phyloP scores from a whole-genome alignment of 1,140 invertebrate genomes.

The Drosophila tristis region DNA sequence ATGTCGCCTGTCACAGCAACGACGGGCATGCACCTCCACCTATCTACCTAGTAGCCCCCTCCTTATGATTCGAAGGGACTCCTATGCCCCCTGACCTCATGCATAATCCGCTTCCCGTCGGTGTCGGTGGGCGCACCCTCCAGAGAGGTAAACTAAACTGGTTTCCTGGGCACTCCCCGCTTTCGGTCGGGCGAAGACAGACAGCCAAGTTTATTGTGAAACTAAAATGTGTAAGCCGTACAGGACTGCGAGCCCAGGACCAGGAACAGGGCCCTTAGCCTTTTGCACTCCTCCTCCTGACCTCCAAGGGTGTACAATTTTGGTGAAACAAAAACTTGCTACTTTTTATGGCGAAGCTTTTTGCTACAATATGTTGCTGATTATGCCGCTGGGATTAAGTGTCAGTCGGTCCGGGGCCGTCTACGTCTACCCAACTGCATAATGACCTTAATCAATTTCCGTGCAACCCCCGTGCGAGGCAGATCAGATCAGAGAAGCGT shows the following conservation, averaged over 20 bases:
- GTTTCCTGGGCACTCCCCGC: conserved; percentile 56
- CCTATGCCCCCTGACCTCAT: conserved; percentile 47
- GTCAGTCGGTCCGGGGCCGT: conserved; percentile 53
- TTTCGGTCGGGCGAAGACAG: conserved; percentile 61
- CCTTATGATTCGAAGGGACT: background rate
- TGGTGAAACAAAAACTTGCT: conserved; percentile 58
- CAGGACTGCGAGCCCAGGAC: conserved; percentile 31
- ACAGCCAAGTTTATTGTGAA: conserved; percentile 71
- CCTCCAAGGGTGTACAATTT: conserved; percentile 61
- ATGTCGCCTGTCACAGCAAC: conserved; percentile 31
- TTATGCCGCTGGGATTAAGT: conserved; percentile 82
- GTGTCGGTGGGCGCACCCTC: conserved; percentile 27
- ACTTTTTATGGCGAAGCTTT: conserved; percentile 66
- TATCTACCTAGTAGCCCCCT: background rate
- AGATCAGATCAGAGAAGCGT: background rate
- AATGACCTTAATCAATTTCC: conserved; percentile 81
- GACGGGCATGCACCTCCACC: background rate
- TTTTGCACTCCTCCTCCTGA: conserved; percentile 18
- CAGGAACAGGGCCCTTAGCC: conserved; percentile 54
- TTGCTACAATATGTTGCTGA: conserved; percentile 82
- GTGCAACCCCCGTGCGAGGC: conserved; percentile 46
- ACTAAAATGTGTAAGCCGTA: conserved; percentile 79
- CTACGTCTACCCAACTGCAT: conserved; percentile 63
- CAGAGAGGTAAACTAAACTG: conserved; percentile 28
- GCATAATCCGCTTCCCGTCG: conserved; percentile 42